A percentile compares a stretch with the other conserved stretches of the same genome.
phyloP scores from a whole-genome alignment of 2,113 vertebrate species.

The Xiphophorus maculatus region DNA sequence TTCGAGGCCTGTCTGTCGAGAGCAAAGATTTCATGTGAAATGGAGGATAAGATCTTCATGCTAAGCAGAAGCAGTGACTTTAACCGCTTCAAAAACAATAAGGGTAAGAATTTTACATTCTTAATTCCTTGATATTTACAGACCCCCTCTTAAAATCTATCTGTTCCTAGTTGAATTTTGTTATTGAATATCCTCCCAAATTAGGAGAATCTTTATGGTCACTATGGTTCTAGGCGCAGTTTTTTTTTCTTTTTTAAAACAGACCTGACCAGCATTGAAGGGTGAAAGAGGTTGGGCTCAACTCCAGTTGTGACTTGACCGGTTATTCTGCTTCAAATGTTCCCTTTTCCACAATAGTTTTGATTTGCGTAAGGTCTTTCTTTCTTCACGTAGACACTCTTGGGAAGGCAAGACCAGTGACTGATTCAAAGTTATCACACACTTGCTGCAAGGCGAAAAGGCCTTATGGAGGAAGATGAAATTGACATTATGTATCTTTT shows the following conservation, averaged over 20 bases:
- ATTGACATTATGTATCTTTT: neutral
- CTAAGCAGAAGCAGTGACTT: neutral
- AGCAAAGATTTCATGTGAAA: neutral
- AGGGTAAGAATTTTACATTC: too few species aligned
- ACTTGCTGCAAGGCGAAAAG: neutral
- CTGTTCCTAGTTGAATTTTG: too few species aligned
- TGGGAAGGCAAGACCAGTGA: neutral
- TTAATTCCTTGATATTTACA: too few species aligned
- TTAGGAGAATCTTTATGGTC: neutral
- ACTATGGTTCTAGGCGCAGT: too few species aligned
- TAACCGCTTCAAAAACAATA: neutral
- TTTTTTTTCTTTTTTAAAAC: neutral
- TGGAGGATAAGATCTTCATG: neutral
- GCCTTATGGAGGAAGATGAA: neutral
- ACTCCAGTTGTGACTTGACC: neutral
- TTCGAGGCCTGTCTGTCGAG: too few species aligned
- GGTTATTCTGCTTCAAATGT: neutral
- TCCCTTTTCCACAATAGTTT: neutral
- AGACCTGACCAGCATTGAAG: neutral
- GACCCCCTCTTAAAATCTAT: too few species aligned
- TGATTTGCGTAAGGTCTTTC: neutral
- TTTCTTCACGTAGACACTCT: neutral
- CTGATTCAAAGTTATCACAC: conserved; percentile 1
- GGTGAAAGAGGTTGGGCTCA: neutral
- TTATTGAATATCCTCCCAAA: too few species aligned